Conservation (phyloP, 2,113 vertebrate genomes). For the Anarhynchus alexandrinus region DNA sequence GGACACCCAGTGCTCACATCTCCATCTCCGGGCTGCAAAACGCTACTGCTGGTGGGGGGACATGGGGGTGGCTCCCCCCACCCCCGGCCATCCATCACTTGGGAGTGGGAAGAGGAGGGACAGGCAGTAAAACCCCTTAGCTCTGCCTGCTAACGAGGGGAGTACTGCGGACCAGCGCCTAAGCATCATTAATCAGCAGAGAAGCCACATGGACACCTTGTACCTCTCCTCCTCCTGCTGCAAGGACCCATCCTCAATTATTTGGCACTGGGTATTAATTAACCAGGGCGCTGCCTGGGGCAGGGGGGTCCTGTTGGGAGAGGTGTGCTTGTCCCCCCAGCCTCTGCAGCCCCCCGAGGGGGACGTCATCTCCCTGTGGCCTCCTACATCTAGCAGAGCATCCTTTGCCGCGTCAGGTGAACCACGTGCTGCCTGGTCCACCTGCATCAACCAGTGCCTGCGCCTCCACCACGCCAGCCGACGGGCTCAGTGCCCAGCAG, state of each 20-base stretch:
- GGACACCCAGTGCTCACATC: fast-evolving
- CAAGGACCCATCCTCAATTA: fast-evolving
- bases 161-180: conserved; percentile 9
- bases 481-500: fast-evolving
- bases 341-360: background rate
- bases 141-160: conserved; percentile 42
- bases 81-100: background rate
- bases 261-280: background rate
- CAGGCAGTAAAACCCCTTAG: conserved; percentile 39
- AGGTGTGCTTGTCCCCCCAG: too few relatives aligned
- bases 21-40: background rate
- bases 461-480: fast-evolving
- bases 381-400: background rate
- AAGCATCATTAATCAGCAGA: conserved; percentile 39
- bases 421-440: fast-evolving
- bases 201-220: background rate
- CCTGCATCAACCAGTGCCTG: background rate
- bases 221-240: background rate
- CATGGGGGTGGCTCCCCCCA: background rate
- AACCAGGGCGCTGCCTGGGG: background rate
- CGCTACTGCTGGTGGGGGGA: background rate
- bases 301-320: background rate
- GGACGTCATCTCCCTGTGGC: background rate
- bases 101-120: background rate
- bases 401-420: fast-evolving